Base-by-base conservation (phyloP, 1,140 invertebrate genomes). In the Glossosoma conforme region DNA sequence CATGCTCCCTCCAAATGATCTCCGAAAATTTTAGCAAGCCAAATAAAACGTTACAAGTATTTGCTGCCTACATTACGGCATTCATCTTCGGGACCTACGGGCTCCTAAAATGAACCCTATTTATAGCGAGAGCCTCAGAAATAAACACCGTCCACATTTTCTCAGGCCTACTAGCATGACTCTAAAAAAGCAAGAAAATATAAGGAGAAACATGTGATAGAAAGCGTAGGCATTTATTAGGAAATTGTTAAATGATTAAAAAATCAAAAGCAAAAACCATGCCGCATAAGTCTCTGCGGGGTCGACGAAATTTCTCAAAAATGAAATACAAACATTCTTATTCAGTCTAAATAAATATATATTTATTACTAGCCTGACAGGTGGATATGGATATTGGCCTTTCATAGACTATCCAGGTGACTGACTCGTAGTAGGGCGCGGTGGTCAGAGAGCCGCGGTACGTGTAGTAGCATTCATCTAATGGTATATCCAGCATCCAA, bases 401-500 rank as follows among this genome's bases (percentile, higher is more conserved):
- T n/a, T 81, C 75, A 52, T 87, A 81, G 2, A 87, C 67, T 14
- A 83, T 83, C 85, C 85, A 87, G 8, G 69, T 76, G 5, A 85
- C 84, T 44, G 76, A 77, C 61, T 86, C 82, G 28, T 69, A 66
- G 52, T 77, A 87, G 0, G 76, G 76, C 18, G 76, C 73, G 5
- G 79, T 82, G 0, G 84, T 86, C 4, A 86, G 65, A 6, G 83
- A 85, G 2, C 85, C 85, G 37, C 70, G 61, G 63, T 86, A 86
- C 2, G 78, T 74, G 60, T 77, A 86, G 61, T 78, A 80, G 11
- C 66, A 64, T 37, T 65, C 61, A 33, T 65, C 69, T 19, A 65
- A 50, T 1, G 65, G 69, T n/a, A 64, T 66, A 30, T 61, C 54
- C 30, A 66, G 61, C 55, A 77, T 74, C 73, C 75, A 77, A 32